Percentiles rank a stretch among this genome's conserved stretches.
Conservation (phyloP, 2,113 vertebrate species). For the Myiozetetes cayanensis region DNA sequence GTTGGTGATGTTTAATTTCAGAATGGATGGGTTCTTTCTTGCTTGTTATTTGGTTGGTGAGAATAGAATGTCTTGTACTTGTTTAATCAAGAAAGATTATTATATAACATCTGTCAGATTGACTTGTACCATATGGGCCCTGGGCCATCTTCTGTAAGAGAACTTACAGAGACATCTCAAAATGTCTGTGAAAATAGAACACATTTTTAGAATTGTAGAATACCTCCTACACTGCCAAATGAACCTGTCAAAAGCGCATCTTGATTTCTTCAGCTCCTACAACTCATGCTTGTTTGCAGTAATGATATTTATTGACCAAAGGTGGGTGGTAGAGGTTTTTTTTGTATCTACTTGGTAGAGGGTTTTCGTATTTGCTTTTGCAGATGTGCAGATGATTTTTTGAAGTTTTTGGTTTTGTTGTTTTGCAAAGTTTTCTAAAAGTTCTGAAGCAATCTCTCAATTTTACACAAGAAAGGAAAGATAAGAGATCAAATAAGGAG, state of each 20-base stretch:
- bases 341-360: slow-evolving; percentile 4
- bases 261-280: slow-evolving; percentile 59
- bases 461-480: background rate
- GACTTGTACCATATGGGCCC: slow-evolving; percentile 63
- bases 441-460: background rate
- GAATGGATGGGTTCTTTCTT: background rate
- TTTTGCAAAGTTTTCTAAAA: background rate
- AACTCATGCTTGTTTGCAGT: slow-evolving; percentile 63
- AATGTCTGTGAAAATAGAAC: slow-evolving; percentile 65
- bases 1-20: background rate
- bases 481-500: background rate
- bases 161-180: slow-evolving; percentile 61
- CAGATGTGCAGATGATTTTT: slow-evolving; percentile 25
- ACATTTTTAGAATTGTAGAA: slow-evolving; percentile 71
- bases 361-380: slow-evolving; percentile 5
- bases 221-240: slow-evolving; percentile 66
- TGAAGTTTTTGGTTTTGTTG: background rate
- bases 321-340: slow-evolving; percentile 39
- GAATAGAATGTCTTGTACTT: slow-evolving; percentile 53
- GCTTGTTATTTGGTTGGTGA: slow-evolving; percentile 5
- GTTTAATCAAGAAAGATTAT: slow-evolving; percentile 61
- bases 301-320: slow-evolving; percentile 64
- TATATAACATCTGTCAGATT: slow-evolving; percentile 67
- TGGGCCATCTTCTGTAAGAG: slow-evolving; percentile 62
- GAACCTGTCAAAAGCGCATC: slow-evolving; percentile 73